phyloP scores from a whole-genome alignment of 2,113 vertebrate genomes.

The Semicossyphus pulcher region DNA sequence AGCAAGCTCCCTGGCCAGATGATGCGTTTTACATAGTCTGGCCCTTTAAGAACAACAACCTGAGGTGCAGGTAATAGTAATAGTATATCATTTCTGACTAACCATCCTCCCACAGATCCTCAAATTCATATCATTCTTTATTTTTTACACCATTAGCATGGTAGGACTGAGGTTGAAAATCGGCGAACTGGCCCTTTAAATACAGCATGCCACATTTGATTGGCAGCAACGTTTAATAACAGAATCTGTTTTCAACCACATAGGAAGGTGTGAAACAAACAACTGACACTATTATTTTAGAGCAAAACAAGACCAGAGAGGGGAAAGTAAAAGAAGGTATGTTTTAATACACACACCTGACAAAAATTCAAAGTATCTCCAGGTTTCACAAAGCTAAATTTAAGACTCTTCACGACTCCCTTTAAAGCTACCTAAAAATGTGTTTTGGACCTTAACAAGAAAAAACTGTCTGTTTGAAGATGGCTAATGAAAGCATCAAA shows the following conservation, averaged over 20 bases:
- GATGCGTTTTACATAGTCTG: no score
- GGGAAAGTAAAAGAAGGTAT: not conserved
- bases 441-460: conserved; percentile 19
- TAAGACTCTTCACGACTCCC: not conserved
- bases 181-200: no score
- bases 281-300: not conserved
- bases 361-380: conserved; percentile 21
- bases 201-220: not conserved
- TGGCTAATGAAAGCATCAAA: conserved; percentile 6
- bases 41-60: no score
- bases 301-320: conserved; percentile 7
- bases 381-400: conserved; percentile 47
- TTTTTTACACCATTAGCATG: no score
- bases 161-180: no score
- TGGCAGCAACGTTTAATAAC: conserved; percentile 1
- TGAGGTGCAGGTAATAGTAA: no score
- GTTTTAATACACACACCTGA: not conserved
- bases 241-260: not conserved
- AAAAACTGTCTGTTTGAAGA: conserved; percentile 39
- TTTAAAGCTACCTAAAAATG: conserved; percentile 38
- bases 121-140: no score
- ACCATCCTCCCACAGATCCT: no score
- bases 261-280: not conserved
- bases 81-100: no score
- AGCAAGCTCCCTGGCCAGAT: no score